Base-by-base conservation (phyloP, 2,113 vertebrate genomes). In the Dinomys branickii region DNA sequence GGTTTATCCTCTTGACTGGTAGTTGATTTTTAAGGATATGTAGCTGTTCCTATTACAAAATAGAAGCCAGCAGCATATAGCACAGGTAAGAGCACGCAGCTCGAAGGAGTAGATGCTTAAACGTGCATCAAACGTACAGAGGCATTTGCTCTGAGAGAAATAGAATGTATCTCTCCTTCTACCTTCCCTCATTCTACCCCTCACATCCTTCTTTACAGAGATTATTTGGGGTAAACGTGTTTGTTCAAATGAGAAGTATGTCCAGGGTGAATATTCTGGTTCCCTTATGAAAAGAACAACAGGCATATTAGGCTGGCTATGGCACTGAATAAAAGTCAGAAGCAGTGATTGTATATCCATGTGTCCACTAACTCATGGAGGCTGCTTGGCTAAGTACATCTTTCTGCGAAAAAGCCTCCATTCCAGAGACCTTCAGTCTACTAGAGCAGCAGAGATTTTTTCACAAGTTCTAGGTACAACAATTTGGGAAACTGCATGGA, bases 101-200 rank as follows among this genome's bases (percentile, higher is more conserved):
- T 69, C 8, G 14, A 10, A 24, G 90, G 28, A 5, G 26, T 30
- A 58, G 8, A 16, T n/a, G 19, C 41, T 10, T 5, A 54, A 44
- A 3, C 75, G 73, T 69, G 2, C 24, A 1, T 30, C 50, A 54
- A 69, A 11, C 38, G 41, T 52, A 69, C 35, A 71, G n/a, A 2
- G 22, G 5, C 0, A 30, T 56, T 50, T 16, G 26, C 50, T 59
- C 41, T 54, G 26, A 65, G 24, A 41, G 38, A 47, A 63, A 73
- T 6, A 7, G 12, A 54, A 59, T 12, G 11, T n/a, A 13, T 0
- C 1, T n/a, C 33, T 4, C 7, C 28, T 20, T 13, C n/a, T n/a
- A 19, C 13, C 16, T 7, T 41, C 7, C 33, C 19, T 63, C 20
- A 0, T 2, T 26, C 24, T 71, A 14, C 2, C 38, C 7, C 14